Conservation (phyloP, 2,888 invertebrate species). For the Rotaria macrura region DNA sequence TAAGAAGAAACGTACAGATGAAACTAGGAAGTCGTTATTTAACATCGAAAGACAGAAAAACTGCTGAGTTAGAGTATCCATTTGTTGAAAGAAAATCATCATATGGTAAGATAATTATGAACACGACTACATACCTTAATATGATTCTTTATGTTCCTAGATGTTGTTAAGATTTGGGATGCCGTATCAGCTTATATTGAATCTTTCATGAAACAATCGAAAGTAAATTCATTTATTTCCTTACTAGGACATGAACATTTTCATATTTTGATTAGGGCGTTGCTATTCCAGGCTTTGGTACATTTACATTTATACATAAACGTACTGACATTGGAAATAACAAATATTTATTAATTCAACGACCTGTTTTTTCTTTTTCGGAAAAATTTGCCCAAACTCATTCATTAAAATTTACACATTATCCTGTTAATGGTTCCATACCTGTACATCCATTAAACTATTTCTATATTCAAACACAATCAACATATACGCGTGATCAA, state of each 20-base stretch:
- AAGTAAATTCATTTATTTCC: slow-evolving; percentile 38
- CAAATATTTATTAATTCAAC: slow-evolving; percentile 45
- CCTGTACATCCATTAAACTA: slow-evolving; percentile 48
- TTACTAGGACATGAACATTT: not conserved
- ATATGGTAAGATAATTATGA: no score
- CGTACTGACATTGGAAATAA: slow-evolving; percentile 49
- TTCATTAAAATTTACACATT: slow-evolving; percentile 43
- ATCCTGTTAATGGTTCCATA: slow-evolving; percentile 46
- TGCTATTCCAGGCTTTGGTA: slow-evolving; percentile 44
- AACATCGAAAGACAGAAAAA: no score
- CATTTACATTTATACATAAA: slow-evolving; percentile 47
- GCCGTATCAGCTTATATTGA: slow-evolving; percentile 46
- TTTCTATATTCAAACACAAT: slow-evolving; percentile 45
- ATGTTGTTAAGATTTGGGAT: slow-evolving; percentile 48
- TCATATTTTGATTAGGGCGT: slow-evolving; percentile 42
- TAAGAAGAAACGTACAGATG: not conserved
- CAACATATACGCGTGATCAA: slow-evolving; percentile 46
- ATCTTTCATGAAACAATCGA: slow-evolving; percentile 46
- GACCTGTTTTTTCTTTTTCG: slow-evolving; percentile 48
- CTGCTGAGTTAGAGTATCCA: no score
- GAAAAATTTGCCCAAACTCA: slow-evolving; percentile 49
- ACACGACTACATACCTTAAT: no score
- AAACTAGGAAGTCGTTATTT: not conserved
- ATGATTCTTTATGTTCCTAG: slow-evolving; percentile 38
- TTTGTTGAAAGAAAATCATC: no score